Base-by-base conservation (phyloP, 2,113 vertebrate species). In the Emberiza fucata region DNA sequence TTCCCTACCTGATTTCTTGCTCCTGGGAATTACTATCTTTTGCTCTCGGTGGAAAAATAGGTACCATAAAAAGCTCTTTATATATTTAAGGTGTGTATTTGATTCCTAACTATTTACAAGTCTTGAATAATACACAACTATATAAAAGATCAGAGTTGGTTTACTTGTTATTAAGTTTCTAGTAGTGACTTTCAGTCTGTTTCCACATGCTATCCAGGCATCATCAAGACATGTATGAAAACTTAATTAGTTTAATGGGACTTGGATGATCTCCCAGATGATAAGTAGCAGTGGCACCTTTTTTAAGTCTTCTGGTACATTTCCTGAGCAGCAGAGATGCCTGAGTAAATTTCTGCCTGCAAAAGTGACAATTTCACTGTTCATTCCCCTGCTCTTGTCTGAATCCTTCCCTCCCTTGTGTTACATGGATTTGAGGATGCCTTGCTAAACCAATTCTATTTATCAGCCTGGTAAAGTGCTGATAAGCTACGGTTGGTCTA, bases 401-500 rank as follows among this genome's bases (percentile, higher is more conserved):
- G n/a, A 81, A 47, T 70, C 3, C 1, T 90, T 57, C 59, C 5
- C 29, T 82, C 50, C 29, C 42, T 80, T 77, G 63, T 80, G 66
- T 45, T 90, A 73, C 65, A 77, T 42, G 59, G 54, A 64, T 93
- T 73, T 68, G 31, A 65, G 54, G 59, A 66, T 53, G 69, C 63
- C 71, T 93, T 82, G 48, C 73, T 87, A 54, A 94, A 59, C 48
- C 81, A 92, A 54, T 90, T 96, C 50, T 86, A 42, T 90, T 93
- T 94, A 93, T 80, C 88, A 80, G 54, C 42, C 65, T 90, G 50
- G 71, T 42, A 73, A 95, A 93, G 59, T 25, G 16, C 65, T 96
- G 93, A 96, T 94, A 96, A 95, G 59, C 45, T 96, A 84, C 64
- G 61, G 48, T 75, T 69, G 66, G 42, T 76, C 71, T 72, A 65